Percentiles rank a stretch among this genome's conserved stretches.
Conservation (phyloP, 1,140 invertebrate species). For the Thrips palmi region DNA sequence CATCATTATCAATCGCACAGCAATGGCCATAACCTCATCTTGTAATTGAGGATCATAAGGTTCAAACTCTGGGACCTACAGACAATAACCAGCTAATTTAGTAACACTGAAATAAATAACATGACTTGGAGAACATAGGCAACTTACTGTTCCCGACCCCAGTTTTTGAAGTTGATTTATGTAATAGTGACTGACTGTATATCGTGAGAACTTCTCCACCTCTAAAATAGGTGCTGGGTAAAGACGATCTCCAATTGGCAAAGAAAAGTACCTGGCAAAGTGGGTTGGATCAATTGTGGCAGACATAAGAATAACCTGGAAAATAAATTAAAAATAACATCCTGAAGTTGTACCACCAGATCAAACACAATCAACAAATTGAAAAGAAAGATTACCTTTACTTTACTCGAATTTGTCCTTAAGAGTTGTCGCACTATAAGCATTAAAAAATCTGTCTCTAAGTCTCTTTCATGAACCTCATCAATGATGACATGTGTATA, state of each 20-base stretch:
- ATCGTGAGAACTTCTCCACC: conserved; percentile 30
- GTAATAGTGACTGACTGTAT: conserved; percentile 42
- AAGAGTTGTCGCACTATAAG: conserved; percentile 66
- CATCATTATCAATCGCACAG: conserved; percentile 39
- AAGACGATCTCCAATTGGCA: conserved; percentile 24
- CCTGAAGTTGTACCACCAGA: too few relatives aligned
- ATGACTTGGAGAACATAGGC: not conserved
- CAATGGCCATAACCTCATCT: conserved; percentile 32
- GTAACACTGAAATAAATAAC: too few relatives aligned
- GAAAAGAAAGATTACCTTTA: too few relatives aligned
- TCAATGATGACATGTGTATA: conserved; percentile 87
- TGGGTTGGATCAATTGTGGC: conserved; percentile 59
- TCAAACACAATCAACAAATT: too few relatives aligned
- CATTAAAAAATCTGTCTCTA: conserved; percentile 85
- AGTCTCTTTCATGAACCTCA: conserved; percentile 88
- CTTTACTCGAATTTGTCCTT: conserved; percentile 42
- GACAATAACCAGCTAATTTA: too few relatives aligned
- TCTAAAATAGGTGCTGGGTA: conserved; percentile 33
- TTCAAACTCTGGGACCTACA: conserved; percentile 29
- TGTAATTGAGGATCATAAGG: conserved; percentile 29
- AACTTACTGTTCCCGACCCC: conserved; percentile 22
- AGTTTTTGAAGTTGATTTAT: conserved; percentile 36
- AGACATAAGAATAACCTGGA: conserved; percentile 67
- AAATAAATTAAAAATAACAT: conserved; percentile 37
- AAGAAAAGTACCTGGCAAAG: conserved; percentile 60